phyloP scores from a whole-genome alignment of 2,888 invertebrate species.

The Eupithecia insigniata region DNA sequence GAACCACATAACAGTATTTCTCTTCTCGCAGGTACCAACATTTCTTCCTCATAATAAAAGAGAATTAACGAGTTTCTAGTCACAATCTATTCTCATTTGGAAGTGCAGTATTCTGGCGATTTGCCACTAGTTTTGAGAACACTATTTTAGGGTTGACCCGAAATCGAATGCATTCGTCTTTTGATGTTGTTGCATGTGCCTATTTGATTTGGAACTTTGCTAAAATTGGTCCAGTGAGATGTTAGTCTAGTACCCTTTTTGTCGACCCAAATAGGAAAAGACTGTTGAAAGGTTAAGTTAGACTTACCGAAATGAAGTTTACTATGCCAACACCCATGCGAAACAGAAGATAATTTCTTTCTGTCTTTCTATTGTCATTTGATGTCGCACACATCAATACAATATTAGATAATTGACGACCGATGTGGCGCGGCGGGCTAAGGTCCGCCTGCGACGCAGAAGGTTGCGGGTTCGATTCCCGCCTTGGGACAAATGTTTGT shows the following conservation, averaged over 20 bases:
- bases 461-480: too few relatives aligned
- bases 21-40: constrained; percentile 21
- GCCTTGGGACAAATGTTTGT: too few relatives aligned
- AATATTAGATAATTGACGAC: too few relatives aligned
- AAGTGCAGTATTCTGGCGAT: constrained; percentile 39
- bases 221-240: neutral
- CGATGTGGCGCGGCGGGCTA: too few relatives aligned
- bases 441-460: too few relatives aligned
- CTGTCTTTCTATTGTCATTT: neutral
- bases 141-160: constrained; percentile 41
- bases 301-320: neutral
- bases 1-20: constrained; percentile 23
- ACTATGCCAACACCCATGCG: neutral
- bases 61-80: constrained; percentile 34
- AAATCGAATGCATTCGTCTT: constrained; percentile 36
- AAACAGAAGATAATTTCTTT: neutral
- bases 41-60: constrained; percentile 34
- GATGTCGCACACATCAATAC: constrained; percentile 17
- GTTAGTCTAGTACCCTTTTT: neutral
- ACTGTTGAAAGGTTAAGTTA: neutral
- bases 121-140: constrained; percentile 43
- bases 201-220: neutral
- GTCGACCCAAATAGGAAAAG: neutral
- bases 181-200: constrained; percentile 10
- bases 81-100: constrained; percentile 40